These are phyloP conservation scores for Sialia sialis DNA, from an alignment of 2,113 vertebrate genomes.

Conservation along the genomic window DNA sequence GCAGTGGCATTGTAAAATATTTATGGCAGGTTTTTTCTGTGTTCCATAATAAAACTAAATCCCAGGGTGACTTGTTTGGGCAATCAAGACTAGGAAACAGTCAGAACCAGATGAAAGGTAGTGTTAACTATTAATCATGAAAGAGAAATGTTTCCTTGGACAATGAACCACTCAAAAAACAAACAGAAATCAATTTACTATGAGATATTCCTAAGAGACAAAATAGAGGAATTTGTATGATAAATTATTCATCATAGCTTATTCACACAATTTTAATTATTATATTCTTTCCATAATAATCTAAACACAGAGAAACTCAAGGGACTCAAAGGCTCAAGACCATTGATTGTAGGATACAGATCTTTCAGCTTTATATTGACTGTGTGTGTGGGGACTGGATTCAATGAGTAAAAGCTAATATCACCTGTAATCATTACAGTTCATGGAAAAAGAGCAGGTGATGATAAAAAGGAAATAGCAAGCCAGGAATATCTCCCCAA, in stretches of 20 bases:
- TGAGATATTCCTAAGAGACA: not conserved
- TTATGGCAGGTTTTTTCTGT: not conserved
- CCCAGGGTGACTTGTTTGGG: not conserved
- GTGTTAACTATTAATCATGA: not conserved
- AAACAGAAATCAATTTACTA: conserved; percentile 25
- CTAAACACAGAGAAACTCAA: not conserved
- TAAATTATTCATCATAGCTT: conserved; percentile 43
- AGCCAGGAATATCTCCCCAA: not conserved
- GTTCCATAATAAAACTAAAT: not conserved
- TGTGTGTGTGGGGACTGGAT: not conserved
- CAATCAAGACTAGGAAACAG: not conserved
- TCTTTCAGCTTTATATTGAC: not conserved
- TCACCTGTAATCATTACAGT: not conserved
- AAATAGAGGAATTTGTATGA: not conserved
- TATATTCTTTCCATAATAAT: not conserved
- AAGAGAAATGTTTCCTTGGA: not conserved
- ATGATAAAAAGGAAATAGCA: not conserved
- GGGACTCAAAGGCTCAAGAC: not conserved
- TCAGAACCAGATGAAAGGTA: not conserved
- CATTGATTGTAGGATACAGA: not conserved
- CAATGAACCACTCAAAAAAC: not conserved
- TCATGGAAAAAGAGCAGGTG: not conserved
- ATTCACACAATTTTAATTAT: conserved; percentile 32
- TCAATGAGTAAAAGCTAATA: not conserved
- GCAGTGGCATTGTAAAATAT: not conserved